Conservation (phyloP, 2,113 vertebrate species). For the Nesoenas mayeri region DNA sequence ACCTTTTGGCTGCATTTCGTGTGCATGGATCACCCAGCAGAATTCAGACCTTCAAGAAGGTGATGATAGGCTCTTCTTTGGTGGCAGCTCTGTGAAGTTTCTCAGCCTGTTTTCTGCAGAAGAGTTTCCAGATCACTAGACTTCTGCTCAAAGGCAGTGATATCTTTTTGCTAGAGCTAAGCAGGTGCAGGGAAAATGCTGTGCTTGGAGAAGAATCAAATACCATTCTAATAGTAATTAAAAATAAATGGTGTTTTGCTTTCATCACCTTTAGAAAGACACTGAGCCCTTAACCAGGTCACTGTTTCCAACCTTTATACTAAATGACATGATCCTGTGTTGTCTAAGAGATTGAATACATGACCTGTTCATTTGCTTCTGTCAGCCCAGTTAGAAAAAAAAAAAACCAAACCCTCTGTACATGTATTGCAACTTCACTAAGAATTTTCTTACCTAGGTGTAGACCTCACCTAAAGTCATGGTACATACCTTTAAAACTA, state of each 20-base stretch:
- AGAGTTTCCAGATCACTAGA: neutral
- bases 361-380: neutral
- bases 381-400: neutral
- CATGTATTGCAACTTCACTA: neutral
- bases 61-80: neutral
- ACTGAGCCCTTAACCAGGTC: slow-evolving; percentile 18
- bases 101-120: neutral
- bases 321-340: neutral
- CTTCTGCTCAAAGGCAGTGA: neutral
- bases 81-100: neutral
- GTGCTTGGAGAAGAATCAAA: neutral
- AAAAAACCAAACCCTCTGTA: neutral
- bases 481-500: neutral
- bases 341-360: neutral
- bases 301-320: neutral
- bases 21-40: neutral
- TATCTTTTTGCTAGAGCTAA: neutral
- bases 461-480: neutral
- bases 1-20: neutral
- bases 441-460: neutral
- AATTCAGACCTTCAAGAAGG: neutral
- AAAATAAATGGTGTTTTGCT: slow-evolving; percentile 42
- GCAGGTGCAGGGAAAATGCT: neutral
- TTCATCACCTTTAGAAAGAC: slow-evolving; percentile 21
- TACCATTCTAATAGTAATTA: slow-evolving; percentile 22